Percentiles rank a stretch among this genome's conserved stretches.
Evolutionary conservation across 2,797 vertebrate species (phyloP).

Genomic region (Hydrophis major): DNA sequence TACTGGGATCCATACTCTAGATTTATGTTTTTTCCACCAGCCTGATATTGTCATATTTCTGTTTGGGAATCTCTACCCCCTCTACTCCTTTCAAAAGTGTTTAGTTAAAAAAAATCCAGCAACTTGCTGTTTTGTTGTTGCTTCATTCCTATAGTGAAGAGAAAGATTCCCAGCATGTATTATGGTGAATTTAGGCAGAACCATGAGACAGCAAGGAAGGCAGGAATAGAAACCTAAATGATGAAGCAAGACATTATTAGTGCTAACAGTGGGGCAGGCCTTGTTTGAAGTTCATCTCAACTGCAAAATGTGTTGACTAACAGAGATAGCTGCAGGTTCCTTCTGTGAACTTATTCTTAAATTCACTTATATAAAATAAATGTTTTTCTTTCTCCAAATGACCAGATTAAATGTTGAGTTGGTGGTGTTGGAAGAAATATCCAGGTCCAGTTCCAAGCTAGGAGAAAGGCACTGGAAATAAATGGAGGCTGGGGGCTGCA

Average conservation of each 20-base stretch:
- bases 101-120: not conserved
- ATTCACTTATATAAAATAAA: not conserved
- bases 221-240: not conserved
- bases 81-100: not conserved
- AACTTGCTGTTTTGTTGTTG: not conserved
- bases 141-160: not conserved
- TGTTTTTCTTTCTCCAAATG: not conserved
- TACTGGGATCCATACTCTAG: not conserved
- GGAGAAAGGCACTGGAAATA: too few relatives aligned
- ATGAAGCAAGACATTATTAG: not conserved
- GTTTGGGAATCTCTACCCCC: not conserved
- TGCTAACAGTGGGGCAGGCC: not conserved
- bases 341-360: not conserved
- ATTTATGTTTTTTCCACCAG: not conserved
- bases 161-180: not conserved
- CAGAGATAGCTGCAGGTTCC: not conserved
- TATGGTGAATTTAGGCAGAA: not conserved
- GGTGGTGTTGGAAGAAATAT: too few relatives aligned
- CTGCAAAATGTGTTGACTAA: not conserved
- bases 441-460: too few relatives aligned
- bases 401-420: not conserved
- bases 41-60: not conserved
- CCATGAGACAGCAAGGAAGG: not conserved
- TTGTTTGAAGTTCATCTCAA: not conserved
- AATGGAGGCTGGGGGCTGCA: too few relatives aligned